These are phyloP conservation scores for Elgaria multicarinata DNA, from an alignment of 2,113 vertebrate species.

Conservation along the genomic window DNA sequence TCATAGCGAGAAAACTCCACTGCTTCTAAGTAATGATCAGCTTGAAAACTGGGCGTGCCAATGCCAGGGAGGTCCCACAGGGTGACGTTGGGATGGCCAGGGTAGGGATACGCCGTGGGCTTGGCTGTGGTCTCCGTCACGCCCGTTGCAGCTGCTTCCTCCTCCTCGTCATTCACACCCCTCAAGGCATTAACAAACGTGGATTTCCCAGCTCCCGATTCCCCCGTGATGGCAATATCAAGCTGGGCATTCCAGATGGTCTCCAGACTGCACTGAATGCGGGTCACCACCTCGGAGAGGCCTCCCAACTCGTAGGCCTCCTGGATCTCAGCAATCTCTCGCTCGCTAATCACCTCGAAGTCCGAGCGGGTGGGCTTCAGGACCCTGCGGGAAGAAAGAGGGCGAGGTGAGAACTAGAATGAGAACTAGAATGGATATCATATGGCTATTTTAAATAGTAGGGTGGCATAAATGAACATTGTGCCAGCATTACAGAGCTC, in stretches of 20 bases:
- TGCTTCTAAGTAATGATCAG: constrained; percentile 11
- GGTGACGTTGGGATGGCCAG: constrained; percentile 70
- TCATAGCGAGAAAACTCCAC: constrained; percentile 66
- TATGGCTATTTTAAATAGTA: background rate
- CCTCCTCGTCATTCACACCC: constrained; percentile 59
- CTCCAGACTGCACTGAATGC: constrained; percentile 70
- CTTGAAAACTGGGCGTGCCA: constrained; percentile 7
- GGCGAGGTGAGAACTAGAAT: background rate
- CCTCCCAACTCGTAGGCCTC: constrained; percentile 73
- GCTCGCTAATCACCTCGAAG: constrained; percentile 70
- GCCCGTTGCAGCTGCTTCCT: constrained; percentile 52
- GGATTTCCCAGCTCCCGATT: constrained; percentile 19
- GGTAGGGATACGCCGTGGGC: constrained; percentile 63
- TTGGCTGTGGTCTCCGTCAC: constrained; percentile 45
- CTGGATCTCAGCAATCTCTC: constrained; percentile 67
- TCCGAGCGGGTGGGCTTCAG: constrained; percentile 54
- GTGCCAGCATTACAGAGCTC: too few species aligned
- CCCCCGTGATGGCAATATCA: constrained; percentile 59
- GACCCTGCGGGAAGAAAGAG: constrained; percentile 39
- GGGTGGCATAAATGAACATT: background rate
- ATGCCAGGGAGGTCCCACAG: constrained; percentile 76
- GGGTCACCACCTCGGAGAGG: constrained; percentile 67
- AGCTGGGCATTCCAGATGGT: constrained; percentile 65
- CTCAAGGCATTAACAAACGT: constrained; percentile 73
- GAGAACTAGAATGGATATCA: background rate